These are phyloP conservation scores for Drosophila acutilabella DNA, from an alignment of 2,888 invertebrate genomes.

Conservation along the genomic window DNA sequence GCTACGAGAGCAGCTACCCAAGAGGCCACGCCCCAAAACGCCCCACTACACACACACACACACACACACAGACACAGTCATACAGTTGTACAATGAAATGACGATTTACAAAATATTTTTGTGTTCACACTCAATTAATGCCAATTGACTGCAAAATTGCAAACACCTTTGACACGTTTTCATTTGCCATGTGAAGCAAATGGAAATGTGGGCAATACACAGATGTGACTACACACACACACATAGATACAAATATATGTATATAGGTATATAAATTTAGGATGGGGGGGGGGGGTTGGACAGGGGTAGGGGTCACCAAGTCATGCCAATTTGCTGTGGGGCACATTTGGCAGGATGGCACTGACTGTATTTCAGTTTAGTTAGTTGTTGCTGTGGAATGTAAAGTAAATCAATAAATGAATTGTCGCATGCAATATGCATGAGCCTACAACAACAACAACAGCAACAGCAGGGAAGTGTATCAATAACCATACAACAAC, in stretches of 20 bases:
- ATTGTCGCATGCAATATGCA: slow-evolving; percentile 78
- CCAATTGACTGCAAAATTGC: slow-evolving; percentile 81
- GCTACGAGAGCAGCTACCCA: slow-evolving; percentile 26
- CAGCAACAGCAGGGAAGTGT: slow-evolving; percentile 31
- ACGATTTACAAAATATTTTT: slow-evolving; percentile 78
- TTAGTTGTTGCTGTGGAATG: slow-evolving; percentile 33
- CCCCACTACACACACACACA: slow-evolving; percentile 8
- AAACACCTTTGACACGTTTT: slow-evolving; percentile 81
- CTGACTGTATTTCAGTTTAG: slow-evolving; percentile 42
- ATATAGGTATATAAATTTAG: slow-evolving; percentile 8
- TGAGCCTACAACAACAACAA: slow-evolving; percentile 49
- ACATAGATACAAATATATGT: neutral
- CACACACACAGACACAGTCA: slow-evolving; percentile 20
- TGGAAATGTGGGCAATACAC: slow-evolving; percentile 45
- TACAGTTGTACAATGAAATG: slow-evolving; percentile 30
- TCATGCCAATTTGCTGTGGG: slow-evolving; percentile 47
- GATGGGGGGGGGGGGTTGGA: neutral
- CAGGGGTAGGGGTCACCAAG: neutral
- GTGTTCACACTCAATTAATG: slow-evolving; percentile 81
- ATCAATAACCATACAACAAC: slow-evolving; percentile 51
- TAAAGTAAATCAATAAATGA: slow-evolving; percentile 80
- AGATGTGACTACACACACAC: neutral
- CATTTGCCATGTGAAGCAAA: slow-evolving; percentile 62
- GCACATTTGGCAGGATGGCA: slow-evolving; percentile 37
- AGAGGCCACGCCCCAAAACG: slow-evolving; percentile 19